phyloP scores from a whole-genome alignment of 2,797 vertebrate species.

The Peromyscus attwateri region DNA sequence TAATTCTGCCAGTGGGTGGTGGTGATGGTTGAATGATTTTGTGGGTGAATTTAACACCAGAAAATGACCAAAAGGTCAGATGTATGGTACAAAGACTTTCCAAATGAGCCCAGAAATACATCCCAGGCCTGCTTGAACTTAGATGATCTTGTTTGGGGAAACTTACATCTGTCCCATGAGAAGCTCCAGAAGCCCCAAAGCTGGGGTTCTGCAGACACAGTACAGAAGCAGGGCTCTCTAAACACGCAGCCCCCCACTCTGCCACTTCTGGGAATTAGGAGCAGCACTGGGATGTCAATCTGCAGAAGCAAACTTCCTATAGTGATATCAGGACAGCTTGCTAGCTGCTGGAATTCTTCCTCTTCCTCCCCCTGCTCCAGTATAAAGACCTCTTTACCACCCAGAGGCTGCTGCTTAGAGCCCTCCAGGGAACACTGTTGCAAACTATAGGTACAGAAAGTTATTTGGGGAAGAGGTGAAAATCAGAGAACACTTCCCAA shows the following conservation, averaged over 20 bases:
- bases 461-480: not conserved
- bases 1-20: not conserved
- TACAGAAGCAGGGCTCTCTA: not conserved
- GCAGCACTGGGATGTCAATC: too few species aligned
- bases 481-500: too few species aligned
- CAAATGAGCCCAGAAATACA: not conserved
- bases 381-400: not conserved
- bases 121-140: not conserved
- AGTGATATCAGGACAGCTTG: not conserved
- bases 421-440: not conserved
- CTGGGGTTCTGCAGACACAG: not conserved
- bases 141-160: not conserved
- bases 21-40: not conserved
- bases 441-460: not conserved
- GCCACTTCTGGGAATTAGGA: too few species aligned
- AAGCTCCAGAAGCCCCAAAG: not conserved
- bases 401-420: not conserved
- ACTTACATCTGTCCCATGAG: not conserved
- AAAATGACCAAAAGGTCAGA: not conserved
- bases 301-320: not conserved
- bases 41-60: not conserved
- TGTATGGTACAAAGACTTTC: not conserved
- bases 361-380: too few species aligned
- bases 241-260: rapidly evolving
- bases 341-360: not conserved